Evolutionary conservation across 2,113 vertebrate genomes (phyloP), one percentile per base, ranked within the genome.

Genomic region (Pholis gunnellus): DNA sequence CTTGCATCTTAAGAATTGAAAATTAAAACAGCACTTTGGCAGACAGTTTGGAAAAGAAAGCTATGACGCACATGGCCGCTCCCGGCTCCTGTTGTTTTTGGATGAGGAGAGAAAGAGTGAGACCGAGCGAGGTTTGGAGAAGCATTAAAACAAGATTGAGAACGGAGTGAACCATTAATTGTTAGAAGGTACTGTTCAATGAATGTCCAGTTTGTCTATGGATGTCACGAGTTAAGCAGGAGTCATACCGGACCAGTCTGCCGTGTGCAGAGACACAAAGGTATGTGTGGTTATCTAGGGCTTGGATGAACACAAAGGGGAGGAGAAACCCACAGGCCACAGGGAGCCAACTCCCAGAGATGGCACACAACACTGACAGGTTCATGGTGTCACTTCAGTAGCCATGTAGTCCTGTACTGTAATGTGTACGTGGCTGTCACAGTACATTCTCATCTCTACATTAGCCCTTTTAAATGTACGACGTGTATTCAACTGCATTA

Each of bases 301-400:
- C 59, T 7, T n/a, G 15, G 50, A 52, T 50, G 25, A 57, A 60
- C 72, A 61, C 42, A 36, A 77, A 81, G 54, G 27, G 57, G 50
- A 66, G 66, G 27, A 60, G 42, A 64, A 52, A 20, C 54, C 56
- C 52, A 17, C 64, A 64, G 64, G 65, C 46, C 63, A 38, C 71
- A 38, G 54, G 29, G 25, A 40, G 11, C 2, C 8, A 7, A 27
- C 4, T 50, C 72, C 15, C 31, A 2, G 4, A 54, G 18, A 27
- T 2, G 42, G 29, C 22, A 40, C 40, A 60, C 15, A 17, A 15
- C 18, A 69, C 9, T 5, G 22, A 25, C 4, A 75, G 25, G 44
- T 4, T 44, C 25, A 54, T 57, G n/a, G 20, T 34, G 34, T 31
- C 14, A 6, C 63, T 22, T 61, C 6, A 36, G 29, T 1, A 6